These are phyloP conservation scores for Magallana gigas DNA, from an alignment of 1,140 invertebrate species.

Conservation along the genomic window DNA sequence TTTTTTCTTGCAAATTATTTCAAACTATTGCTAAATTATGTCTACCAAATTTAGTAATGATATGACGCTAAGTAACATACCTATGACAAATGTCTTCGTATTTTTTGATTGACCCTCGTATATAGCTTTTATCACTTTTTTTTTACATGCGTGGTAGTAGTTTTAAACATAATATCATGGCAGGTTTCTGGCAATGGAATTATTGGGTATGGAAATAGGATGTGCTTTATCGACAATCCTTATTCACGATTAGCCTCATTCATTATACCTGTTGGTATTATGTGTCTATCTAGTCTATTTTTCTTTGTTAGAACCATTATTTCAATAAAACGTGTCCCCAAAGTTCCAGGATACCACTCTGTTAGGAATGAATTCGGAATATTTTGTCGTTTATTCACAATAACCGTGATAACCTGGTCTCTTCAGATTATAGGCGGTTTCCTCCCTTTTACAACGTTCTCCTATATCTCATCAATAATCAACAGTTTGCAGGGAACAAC, in stretches of 20 bases:
- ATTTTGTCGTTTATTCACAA: not conserved
- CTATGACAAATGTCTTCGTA: no score
- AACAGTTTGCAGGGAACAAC: not conserved
- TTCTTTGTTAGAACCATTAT: not conserved
- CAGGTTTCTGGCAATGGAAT: not conserved
- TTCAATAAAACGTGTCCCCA: not conserved
- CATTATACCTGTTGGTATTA: not conserved
- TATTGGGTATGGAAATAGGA: not conserved
- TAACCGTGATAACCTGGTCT: not conserved
- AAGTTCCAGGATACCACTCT: not conserved
- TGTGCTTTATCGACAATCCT: not conserved
- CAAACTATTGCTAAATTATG: no score
- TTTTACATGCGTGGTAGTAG: not conserved
- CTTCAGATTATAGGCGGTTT: not conserved
- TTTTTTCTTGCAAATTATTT: no score
- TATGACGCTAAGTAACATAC: no score
- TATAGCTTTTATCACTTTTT: not conserved
- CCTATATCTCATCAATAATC: not conserved
- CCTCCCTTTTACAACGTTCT: constrained; percentile 2
- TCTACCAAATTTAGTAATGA: no score
- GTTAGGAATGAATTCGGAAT: constrained; percentile 8
- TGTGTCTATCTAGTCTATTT: not conserved
- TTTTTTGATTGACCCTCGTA: not conserved
- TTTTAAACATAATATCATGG: not conserved
- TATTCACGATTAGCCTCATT: not conserved